Percentiles rank a stretch among this genome's conserved stretches.
These are phyloP conservation scores for Corythornis cristatus DNA, from an alignment of 2,113 vertebrate species.

Conservation along the genomic window DNA sequence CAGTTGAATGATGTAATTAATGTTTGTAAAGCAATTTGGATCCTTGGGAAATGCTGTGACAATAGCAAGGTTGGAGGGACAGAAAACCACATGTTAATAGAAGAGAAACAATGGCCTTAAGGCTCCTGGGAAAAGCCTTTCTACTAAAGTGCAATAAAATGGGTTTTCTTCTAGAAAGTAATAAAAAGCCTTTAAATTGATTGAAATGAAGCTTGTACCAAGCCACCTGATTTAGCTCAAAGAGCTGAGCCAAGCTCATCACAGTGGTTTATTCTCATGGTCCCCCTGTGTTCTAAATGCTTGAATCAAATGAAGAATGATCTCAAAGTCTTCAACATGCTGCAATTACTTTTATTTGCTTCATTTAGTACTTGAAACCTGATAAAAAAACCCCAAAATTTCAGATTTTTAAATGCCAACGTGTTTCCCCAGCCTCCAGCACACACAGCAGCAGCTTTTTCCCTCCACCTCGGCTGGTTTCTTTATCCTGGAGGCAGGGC, in stretches of 20 bases:
- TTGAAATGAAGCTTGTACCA: not conserved
- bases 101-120: not conserved
- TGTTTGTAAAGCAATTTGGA: conserved; percentile 3
- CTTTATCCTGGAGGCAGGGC: fast-evolving
- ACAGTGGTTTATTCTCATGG: not conserved
- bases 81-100: not conserved
- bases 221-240: not conserved
- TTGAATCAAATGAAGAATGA: not conserved
- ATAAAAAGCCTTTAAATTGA: not conserved
- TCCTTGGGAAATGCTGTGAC: conserved; percentile 11
- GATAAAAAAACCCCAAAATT: too few species aligned
- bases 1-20: not conserved
- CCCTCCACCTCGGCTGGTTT: fast-evolving
- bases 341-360: not conserved
- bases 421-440: not conserved
- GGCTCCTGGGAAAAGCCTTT: not conserved
- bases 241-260: not conserved
- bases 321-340: not conserved
- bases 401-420: too few species aligned
- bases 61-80: not conserved
- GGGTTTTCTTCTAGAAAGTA: not conserved
- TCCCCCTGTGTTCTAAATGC: not conserved
- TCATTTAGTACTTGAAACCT: not conserved
- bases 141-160: not conserved
- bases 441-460: too few species aligned